Evolutionary conservation across 2,888 invertebrate genomes (phyloP).

Genomic region (Liodrosophila aerea): DNA sequence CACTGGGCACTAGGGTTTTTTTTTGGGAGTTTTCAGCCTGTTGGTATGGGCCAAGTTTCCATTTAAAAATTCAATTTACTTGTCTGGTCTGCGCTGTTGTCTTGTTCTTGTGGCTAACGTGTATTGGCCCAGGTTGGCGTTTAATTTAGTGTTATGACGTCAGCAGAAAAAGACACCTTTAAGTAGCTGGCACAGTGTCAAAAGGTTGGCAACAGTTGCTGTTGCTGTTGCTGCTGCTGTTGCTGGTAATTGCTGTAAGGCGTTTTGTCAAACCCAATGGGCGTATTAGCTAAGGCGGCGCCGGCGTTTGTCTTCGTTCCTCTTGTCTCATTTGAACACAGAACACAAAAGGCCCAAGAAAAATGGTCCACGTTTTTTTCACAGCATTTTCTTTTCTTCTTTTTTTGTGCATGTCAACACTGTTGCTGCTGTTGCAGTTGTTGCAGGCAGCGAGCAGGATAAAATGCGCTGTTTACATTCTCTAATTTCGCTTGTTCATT

Average conservation of each 20-base stretch:
- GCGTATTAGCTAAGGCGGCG: slow-evolving; percentile 59
- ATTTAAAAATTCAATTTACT: slow-evolving; percentile 58
- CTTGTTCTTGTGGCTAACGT: slow-evolving; percentile 8
- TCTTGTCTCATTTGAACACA: slow-evolving; percentile 8
- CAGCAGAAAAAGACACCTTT: slow-evolving; percentile 40
- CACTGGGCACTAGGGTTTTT: slow-evolving; percentile 41
- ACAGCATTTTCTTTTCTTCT: slow-evolving; percentile 12
- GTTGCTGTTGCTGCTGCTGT: slow-evolving; percentile 47
- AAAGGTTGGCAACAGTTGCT: slow-evolving; percentile 24
- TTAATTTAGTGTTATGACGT: slow-evolving; percentile 72
- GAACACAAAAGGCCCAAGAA: slow-evolving; percentile 47
- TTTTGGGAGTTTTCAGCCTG: slow-evolving; percentile 16
- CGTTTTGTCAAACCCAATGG: slow-evolving; percentile 60
- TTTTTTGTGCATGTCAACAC: slow-evolving; percentile 34
- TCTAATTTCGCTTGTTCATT: slow-evolving; percentile 79
- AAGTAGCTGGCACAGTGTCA: slow-evolving; percentile 7
- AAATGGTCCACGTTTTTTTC: slow-evolving; percentile 67
- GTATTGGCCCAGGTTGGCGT: slow-evolving; percentile 17
- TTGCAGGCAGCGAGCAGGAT: slow-evolving; percentile 70
- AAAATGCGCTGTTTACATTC: slow-evolving; percentile 77
- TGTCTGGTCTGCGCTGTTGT: slow-evolving; percentile 28
- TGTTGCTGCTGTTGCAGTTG: slow-evolving; percentile 15
- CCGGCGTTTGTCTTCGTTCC: slow-evolving; percentile 32
- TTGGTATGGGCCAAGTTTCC: slow-evolving; percentile 17
- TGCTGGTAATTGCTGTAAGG: slow-evolving; percentile 43